phyloP scores from a whole-genome alignment of 2,888 invertebrate species.

The Geophilus truncorum region DNA sequence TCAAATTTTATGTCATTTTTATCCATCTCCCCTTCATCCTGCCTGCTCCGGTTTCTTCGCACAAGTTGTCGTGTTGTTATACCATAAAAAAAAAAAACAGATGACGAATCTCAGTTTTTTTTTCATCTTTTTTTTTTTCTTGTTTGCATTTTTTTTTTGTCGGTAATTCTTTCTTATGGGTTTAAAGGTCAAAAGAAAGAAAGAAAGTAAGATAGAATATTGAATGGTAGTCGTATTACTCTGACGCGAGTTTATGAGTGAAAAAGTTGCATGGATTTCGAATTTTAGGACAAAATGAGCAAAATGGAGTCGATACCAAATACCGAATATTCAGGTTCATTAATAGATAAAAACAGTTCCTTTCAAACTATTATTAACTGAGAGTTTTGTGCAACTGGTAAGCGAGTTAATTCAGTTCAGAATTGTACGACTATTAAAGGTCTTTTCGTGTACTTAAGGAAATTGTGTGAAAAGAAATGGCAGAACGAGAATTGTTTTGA shows the following conservation, averaged over 20 bases:
- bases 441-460: not conserved
- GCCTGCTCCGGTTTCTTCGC: not conserved
- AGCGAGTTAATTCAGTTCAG: too few relatives aligned
- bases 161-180: not conserved
- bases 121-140: not conserved
- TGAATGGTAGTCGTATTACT: too few relatives aligned
- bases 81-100: not conserved
- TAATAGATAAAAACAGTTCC: too few relatives aligned
- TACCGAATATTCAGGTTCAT: too few relatives aligned
- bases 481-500: not conserved
- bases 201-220: too few relatives aligned
- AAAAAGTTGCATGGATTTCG: too few relatives aligned
- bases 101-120: not conserved
- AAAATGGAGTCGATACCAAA: too few relatives aligned
- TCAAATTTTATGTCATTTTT: conserved; percentile 12
- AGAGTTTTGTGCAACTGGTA: too few relatives aligned
- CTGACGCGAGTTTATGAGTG: too few relatives aligned
- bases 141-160: not conserved
- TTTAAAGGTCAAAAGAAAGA: too few relatives aligned
- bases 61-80: conserved; percentile 14
- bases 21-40: not conserved
- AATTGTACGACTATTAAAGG: not conserved
- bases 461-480: not conserved
- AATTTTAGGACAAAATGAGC: too few relatives aligned
- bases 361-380: too few relatives aligned